phyloP scores from a whole-genome alignment of 2,888 invertebrate genomes.

The Allygus modestus region DNA sequence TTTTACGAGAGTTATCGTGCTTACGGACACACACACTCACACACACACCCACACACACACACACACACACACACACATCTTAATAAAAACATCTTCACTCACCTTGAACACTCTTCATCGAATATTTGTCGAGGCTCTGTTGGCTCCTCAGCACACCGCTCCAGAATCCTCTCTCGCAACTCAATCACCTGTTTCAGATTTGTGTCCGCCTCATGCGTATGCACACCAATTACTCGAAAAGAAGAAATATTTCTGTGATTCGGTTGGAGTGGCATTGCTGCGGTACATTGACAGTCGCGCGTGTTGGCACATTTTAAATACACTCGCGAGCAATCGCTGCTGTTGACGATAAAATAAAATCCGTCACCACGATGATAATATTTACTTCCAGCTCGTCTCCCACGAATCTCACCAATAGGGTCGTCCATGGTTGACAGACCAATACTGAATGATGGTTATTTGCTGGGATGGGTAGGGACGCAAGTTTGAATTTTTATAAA shows the following conservation, averaged over 20 bases:
- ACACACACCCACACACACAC: too few relatives aligned
- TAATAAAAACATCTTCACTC: neutral
- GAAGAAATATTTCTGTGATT: too few relatives aligned
- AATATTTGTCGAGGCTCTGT: neutral
- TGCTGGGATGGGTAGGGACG: too few relatives aligned
- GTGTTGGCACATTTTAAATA: neutral
- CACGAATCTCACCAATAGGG: neutral
- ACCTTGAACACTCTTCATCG: slow-evolving; percentile 8
- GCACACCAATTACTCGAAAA: neutral
- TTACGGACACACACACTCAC: too few relatives aligned
- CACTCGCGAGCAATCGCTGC: neutral
- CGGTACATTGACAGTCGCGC: too few relatives aligned
- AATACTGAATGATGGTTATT: too few relatives aligned
- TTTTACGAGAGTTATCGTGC: too few relatives aligned
- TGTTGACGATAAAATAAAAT: neutral
- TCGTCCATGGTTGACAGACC: too few relatives aligned
- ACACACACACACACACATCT: too few relatives aligned
- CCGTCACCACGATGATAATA: neutral
- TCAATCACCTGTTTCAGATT: neutral
- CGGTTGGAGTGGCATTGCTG: too few relatives aligned
- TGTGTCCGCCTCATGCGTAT: neutral
- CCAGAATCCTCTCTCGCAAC: neutral
- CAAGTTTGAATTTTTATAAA: too few relatives aligned
- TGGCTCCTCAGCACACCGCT: neutral
- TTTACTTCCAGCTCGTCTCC: neutral